Evolutionary conservation across 2,113 vertebrate genomes (phyloP).

Genomic region (Poecile atricapillus): DNA sequence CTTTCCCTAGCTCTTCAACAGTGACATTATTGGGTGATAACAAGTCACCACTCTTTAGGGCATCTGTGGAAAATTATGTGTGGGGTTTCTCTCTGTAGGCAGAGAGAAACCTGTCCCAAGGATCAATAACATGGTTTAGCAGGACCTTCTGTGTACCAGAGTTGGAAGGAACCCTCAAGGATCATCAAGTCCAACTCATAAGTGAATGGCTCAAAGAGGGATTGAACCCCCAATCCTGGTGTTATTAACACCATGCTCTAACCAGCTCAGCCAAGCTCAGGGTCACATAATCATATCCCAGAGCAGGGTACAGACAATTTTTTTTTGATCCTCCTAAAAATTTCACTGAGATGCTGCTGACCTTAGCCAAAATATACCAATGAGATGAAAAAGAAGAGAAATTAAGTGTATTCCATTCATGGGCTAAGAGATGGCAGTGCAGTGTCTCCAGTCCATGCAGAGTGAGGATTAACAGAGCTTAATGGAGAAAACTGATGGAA

Average conservation of each 20-base stretch:
- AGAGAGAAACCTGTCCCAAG: not conserved
- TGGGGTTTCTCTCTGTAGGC: not conserved
- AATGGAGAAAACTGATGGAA: not conserved
- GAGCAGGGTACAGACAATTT: not conserved
- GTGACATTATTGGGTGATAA: not conserved
- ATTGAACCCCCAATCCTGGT: fast-evolving
- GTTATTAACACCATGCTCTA: not conserved
- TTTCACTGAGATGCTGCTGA: not conserved
- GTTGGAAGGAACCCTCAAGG: not conserved
- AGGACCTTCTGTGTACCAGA: not conserved
- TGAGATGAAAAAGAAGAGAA: not conserved
- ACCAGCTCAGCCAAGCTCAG: not conserved
- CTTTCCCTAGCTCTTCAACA: not conserved
- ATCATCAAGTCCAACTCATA: not conserved
- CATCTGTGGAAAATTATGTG: not conserved
- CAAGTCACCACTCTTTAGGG: not conserved
- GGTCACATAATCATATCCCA: not conserved
- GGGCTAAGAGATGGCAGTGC: not conserved
- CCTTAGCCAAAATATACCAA: not conserved
- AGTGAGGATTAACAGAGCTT: not conserved
- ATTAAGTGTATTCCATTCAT: not conserved
- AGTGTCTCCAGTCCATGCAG: not conserved
- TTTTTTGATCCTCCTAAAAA: not conserved
- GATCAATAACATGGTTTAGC: not conserved
- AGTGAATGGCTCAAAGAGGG: not conserved